Conservation (phyloP, 2,888 invertebrate species). For the Didymodactylos carnosus region DNA sequence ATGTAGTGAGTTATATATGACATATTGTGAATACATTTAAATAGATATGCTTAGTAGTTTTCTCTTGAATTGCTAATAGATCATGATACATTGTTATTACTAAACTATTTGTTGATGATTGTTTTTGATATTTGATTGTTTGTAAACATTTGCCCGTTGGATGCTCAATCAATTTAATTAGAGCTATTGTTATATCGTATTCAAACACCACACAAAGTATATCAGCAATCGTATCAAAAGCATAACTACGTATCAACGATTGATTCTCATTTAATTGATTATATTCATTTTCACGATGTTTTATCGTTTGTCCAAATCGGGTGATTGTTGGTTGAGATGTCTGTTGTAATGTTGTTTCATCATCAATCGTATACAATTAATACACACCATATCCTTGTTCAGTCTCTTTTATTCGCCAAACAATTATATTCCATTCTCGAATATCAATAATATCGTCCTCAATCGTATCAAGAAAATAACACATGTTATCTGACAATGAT, state of each 20-base stretch:
- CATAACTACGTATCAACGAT: neutral
- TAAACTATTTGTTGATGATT: neutral
- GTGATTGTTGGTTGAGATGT: neutral
- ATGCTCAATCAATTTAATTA: neutral
- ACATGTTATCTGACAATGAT: neutral
- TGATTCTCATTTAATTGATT: neutral
- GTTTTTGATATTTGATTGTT: neutral
- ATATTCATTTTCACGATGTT: neutral
- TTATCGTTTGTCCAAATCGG: neutral
- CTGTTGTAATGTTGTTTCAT: neutral
- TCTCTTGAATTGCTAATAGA: neutral
- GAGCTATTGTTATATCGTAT: neutral
- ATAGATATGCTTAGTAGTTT: too few relatives aligned
- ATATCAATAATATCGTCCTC: neutral
- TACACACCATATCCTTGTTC: neutral
- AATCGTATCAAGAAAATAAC: neutral
- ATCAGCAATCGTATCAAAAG: neutral
- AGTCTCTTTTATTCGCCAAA: neutral
- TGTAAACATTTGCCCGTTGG: neutral
- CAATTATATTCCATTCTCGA: neutral
- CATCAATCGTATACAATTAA: neutral
- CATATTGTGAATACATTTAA: too few relatives aligned
- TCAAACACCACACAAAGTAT: neutral
- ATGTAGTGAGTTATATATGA: too few relatives aligned
- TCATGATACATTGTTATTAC: neutral